These are phyloP conservation scores for Hirtodrosophila cameraria DNA, from an alignment of 2,888 invertebrate genomes.

Conservation along the genomic window DNA sequence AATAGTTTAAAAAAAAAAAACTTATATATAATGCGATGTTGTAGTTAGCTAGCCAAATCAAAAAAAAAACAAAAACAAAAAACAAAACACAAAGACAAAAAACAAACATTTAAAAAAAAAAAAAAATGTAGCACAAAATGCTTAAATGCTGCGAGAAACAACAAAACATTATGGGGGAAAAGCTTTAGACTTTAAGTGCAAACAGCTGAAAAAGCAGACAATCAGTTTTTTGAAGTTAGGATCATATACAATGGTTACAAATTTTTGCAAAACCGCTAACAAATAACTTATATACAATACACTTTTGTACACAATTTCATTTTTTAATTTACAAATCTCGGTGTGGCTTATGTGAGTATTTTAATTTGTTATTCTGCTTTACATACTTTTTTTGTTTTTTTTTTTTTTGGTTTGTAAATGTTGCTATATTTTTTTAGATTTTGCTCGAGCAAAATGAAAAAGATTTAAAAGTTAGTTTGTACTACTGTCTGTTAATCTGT, in stretches of 20 bases:
- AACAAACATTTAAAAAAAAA: slow-evolving; percentile 16
- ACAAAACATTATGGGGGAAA: slow-evolving; percentile 37
- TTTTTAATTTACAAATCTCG: slow-evolving; percentile 38
- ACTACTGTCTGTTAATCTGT: slow-evolving; percentile 68
- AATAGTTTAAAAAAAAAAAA: slow-evolving; percentile 70
- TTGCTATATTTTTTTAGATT: slow-evolving; percentile 35
- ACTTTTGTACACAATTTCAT: slow-evolving; percentile 11
- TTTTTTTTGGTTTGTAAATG: slow-evolving; percentile 54
- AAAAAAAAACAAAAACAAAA: slow-evolving; percentile 23
- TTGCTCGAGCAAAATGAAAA: slow-evolving; percentile 14
- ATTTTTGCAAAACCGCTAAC: slow-evolving; percentile 4
- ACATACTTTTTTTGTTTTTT: slow-evolving; percentile 31
- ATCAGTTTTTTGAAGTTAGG: slow-evolving; percentile 44
- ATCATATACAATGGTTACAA: slow-evolving; percentile 11
- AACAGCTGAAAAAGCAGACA: slow-evolving; percentile 61
- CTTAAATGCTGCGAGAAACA: slow-evolving; percentile 35
- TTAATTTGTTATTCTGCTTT: slow-evolving; percentile 42
- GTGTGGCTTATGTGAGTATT: slow-evolving; percentile 63
- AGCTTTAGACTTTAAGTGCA: slow-evolving; percentile 66
- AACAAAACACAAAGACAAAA: slow-evolving; percentile 16
- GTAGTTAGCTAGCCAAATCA: slow-evolving; percentile 75
- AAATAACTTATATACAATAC: not conserved
- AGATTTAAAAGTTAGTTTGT: slow-evolving; percentile 34
- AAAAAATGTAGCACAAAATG: slow-evolving; percentile 40
- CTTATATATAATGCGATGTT: slow-evolving; percentile 59